A percentile compares a stretch with the other conserved stretches of the same genome.
Evolutionary conservation across 2,888 invertebrate species (phyloP).

Genomic region (Netelia virgata): DNA sequence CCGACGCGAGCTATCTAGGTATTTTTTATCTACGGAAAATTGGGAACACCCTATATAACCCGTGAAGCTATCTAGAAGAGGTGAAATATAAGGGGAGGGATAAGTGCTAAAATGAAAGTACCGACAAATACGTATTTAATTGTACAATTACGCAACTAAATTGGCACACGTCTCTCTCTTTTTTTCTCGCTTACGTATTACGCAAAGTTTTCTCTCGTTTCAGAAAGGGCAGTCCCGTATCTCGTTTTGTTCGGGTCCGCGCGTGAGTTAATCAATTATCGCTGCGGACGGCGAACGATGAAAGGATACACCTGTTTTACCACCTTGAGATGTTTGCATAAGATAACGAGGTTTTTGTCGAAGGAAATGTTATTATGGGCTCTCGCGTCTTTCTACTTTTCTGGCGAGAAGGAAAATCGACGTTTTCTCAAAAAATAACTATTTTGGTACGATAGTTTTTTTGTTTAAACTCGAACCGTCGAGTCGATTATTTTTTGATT

Average conservation of each 20-base stretch:
- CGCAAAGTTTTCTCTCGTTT: conserved; percentile 33
- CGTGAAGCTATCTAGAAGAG: conserved; percentile 15
- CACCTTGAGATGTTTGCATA: background rate
- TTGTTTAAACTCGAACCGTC: too few species aligned
- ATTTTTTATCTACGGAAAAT: too few species aligned
- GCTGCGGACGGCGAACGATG: background rate
- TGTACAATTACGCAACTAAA: conserved; percentile 56
- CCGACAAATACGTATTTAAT: conserved; percentile 61
- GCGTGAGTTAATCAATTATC: conserved; percentile 8
- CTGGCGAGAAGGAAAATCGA: too few species aligned
- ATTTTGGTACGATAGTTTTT: too few species aligned
- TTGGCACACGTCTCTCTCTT: background rate
- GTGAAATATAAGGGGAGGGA: conserved; percentile 28
- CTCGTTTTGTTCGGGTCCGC: background rate
- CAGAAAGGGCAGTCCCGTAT: background rate
- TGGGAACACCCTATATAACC: background rate
- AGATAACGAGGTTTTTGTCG: background rate
- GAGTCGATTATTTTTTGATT: too few species aligned
- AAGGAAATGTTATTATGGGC: too few species aligned
- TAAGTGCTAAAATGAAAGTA: conserved; percentile 62
- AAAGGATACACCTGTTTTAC: conserved; percentile 25
- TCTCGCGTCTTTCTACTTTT: too few species aligned
- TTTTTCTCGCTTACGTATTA: background rate
- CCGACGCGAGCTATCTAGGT: too few species aligned
- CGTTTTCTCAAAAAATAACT: too few species aligned